Base-by-base conservation (phyloP, 1,140 invertebrate species). In the Drosophila malerkotliana region DNA sequence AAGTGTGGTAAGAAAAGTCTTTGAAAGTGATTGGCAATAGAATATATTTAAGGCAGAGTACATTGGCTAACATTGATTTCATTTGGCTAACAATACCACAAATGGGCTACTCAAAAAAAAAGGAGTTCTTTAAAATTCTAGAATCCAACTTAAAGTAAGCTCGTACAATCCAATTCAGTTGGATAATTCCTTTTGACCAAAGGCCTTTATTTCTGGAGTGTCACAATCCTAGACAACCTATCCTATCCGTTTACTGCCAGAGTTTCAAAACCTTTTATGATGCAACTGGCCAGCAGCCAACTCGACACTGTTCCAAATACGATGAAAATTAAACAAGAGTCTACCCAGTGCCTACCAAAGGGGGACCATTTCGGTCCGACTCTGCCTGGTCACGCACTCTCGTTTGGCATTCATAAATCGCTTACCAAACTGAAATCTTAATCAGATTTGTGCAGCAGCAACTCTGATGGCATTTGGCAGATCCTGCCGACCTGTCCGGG, bases 401-500 rank as follows among this genome's bases (percentile, higher is more conserved):
- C 62, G 48, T 73, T 68, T 74, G 62, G 55, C 68, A 76, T 74
- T 69, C 81, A 85, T 81, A 84, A 84, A 85, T 83, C 81, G 80
- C 66, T 84, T 83, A 76, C 54, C 58, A 57, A 78, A 73, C 61
- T 77, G 72, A 83, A 79, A 76, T 71, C 72, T 84, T 84, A 77
- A 84, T 85, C 81, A 80, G 81, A 84, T 85, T 85, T 84, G 77
- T 53, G 63, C 79, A 71, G 63, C 75, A 83, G 63, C 75, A 83
- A 75, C 71, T 75, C 66, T 55, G 74, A 60, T 78, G 71, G 49
- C 77, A 64, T 61, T 75, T n/a, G 63, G 24, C 59, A 49, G 47
- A 45, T 55, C 49, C 51, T 44, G 51, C 47, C 41, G 28, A 59
- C 44, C 63, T 67, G 67, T 37, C 52, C 63, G 2, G 34, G 28